Conservation (phyloP, 2,888 invertebrate genomes). For the Drosophila gaucha region DNA sequence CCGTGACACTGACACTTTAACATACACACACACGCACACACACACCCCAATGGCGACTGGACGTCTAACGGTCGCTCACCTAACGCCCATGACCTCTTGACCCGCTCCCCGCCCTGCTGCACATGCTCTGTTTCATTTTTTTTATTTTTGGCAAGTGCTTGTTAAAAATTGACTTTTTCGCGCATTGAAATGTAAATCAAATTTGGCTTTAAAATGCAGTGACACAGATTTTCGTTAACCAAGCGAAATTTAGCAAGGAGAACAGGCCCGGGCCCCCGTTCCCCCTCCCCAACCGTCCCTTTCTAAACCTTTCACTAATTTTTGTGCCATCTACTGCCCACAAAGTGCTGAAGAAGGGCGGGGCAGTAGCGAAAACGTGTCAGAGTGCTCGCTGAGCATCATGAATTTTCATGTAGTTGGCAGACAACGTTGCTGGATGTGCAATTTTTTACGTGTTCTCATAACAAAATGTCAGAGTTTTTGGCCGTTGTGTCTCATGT, state of each 20-base stretch:
- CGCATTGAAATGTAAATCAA: constrained; percentile 73
- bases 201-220: constrained; percentile 64
- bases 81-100: constrained; percentile 30
- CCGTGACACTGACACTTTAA: constrained; percentile 38
- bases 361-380: constrained; percentile 48
- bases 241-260: constrained; percentile 39
- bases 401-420: constrained; percentile 75
- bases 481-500: constrained; percentile 35
- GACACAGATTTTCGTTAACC: constrained; percentile 65
- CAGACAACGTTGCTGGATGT: constrained; percentile 74
- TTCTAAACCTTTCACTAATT: constrained; percentile 40
- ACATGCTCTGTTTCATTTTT: too few species aligned
- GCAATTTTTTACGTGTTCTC: constrained; percentile 80
- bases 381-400: constrained; percentile 62
- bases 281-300: neutral
- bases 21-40: constrained; percentile 8
- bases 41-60: constrained; percentile 44
- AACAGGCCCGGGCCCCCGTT: neutral
- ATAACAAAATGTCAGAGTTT: constrained; percentile 73
- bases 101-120: neutral
- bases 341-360: neutral
- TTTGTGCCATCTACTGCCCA: constrained; percentile 44
- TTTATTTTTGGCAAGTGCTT: constrained; percentile 2
- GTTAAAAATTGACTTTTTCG: constrained; percentile 62
- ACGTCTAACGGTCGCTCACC: constrained; percentile 53